Percentiles rank a stretch among this genome's conserved stretches.
Conservation (phyloP, 2,113 vertebrate species). For the Eolophus roseicapilla region DNA sequence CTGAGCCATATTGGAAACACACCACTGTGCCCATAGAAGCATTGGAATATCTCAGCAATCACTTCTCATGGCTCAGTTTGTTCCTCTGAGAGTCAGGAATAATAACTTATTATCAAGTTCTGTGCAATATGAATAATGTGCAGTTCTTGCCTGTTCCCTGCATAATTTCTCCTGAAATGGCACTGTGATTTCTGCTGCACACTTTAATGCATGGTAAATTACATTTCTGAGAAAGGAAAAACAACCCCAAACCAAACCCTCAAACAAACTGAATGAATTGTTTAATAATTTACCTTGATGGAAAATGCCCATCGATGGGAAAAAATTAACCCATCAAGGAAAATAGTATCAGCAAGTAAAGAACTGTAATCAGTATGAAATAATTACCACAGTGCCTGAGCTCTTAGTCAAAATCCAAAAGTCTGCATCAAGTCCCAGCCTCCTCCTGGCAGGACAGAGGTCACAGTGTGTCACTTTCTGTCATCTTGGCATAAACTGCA, state of each 20-base stretch:
- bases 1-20: conserved; percentile 22
- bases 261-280: background rate
- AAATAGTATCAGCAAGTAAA: background rate
- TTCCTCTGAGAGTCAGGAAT: background rate
- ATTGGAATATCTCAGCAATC: background rate
- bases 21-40: background rate
- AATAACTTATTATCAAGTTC: conserved; percentile 48
- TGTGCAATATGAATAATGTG: background rate
- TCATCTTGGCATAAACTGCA: background rate
- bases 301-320: background rate
- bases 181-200: conserved; percentile 15
- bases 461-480: conserved; percentile 11
- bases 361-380: background rate
- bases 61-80: background rate
- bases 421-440: background rate
- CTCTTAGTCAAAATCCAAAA: background rate
- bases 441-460: background rate
- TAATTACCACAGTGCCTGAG: background rate
- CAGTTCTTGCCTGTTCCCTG: background rate
- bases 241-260: background rate
- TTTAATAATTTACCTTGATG: conserved; percentile 25
- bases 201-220: conserved; percentile 3
- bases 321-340: background rate
- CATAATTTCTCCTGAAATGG: conserved; percentile 39
- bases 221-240: background rate